Conservation (phyloP, 2,113 vertebrate genomes). For the Amphiprion percula region DNA sequence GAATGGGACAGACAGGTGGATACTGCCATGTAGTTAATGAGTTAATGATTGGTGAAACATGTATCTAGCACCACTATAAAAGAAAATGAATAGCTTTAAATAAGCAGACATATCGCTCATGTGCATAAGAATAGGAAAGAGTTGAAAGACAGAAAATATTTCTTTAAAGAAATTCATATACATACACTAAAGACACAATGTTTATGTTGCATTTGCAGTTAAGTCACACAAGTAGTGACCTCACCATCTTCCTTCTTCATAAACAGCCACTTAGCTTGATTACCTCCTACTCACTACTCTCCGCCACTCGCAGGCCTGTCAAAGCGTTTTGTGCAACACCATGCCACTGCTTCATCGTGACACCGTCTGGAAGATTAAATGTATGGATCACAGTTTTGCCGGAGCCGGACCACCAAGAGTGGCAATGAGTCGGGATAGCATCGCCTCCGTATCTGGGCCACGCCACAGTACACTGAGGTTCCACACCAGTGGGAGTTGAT, state of each 20-base stretch:
- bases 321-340: constrained; percentile 36
- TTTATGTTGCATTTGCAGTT: constrained; percentile 60
- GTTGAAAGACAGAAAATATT: constrained; percentile 37
- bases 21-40: constrained; percentile 38
- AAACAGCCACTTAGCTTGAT: constrained; percentile 79
- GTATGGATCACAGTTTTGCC: constrained; percentile 59
- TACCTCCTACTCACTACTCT: constrained; percentile 55
- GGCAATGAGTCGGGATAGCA: constrained; percentile 68
- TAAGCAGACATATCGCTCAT: constrained; percentile 11
- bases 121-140: constrained; percentile 7
- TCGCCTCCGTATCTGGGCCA: constrained; percentile 78
- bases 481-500: constrained; percentile 78
- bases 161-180: constrained; percentile 22
- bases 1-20: constrained; percentile 36
- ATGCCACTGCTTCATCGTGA: constrained; percentile 47
- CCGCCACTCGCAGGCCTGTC: constrained; percentile 31
- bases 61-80: constrained; percentile 1
- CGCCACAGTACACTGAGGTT: constrained; percentile 66
- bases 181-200: constrained; percentile 39
- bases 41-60: constrained; percentile 51
- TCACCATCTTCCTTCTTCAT: constrained; percentile 69
- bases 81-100: constrained; percentile 20
- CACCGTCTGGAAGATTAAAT: constrained; percentile 69
- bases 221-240: constrained; percentile 62
- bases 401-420: constrained; percentile 70